Evolutionary conservation across 2,888 invertebrate genomes (phyloP).

Genomic region (Dynastes hyllus): DNA sequence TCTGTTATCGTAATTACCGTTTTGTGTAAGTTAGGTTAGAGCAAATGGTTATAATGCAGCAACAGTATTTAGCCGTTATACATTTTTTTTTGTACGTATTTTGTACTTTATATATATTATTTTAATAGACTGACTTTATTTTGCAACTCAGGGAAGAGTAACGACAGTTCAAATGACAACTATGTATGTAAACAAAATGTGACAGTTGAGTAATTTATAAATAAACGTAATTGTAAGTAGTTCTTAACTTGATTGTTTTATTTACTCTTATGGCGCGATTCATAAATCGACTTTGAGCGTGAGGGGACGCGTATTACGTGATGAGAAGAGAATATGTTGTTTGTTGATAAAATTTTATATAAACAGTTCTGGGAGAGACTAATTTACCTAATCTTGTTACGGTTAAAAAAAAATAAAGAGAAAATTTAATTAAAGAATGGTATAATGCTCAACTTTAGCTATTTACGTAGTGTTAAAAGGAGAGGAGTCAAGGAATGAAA

Average conservation of each 20-base stretch:
- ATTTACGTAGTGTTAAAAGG: too few relatives aligned
- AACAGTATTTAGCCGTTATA: constrained; percentile 34
- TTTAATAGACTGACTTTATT: constrained; percentile 66
- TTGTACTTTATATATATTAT: constrained; percentile 47
- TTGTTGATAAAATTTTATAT: too few relatives aligned
- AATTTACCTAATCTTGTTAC: too few relatives aligned
- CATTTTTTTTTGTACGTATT: constrained; percentile 29
- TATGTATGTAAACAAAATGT: constrained; percentile 61
- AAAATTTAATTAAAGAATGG: too few relatives aligned
- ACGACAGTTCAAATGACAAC: constrained; percentile 58
- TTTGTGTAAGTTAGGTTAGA: not conserved
- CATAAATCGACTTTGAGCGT: too few relatives aligned
- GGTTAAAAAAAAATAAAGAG: too few relatives aligned
- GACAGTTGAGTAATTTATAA: constrained; percentile 60
- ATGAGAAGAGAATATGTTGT: too few relatives aligned
- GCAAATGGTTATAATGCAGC: not conserved
- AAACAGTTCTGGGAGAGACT: too few relatives aligned
- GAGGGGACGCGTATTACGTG: too few relatives aligned
- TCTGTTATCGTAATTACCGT: not conserved
- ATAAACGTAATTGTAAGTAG: constrained; percentile 60
- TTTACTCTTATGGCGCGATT: not conserved
- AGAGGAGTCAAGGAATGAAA: too few relatives aligned
- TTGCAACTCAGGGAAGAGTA: constrained; percentile 63
- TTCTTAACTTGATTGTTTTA: constrained; percentile 55
- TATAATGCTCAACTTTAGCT: too few relatives aligned